Base-by-base conservation (phyloP, 2,888 invertebrate species). In the Conistra vaccinii region DNA sequence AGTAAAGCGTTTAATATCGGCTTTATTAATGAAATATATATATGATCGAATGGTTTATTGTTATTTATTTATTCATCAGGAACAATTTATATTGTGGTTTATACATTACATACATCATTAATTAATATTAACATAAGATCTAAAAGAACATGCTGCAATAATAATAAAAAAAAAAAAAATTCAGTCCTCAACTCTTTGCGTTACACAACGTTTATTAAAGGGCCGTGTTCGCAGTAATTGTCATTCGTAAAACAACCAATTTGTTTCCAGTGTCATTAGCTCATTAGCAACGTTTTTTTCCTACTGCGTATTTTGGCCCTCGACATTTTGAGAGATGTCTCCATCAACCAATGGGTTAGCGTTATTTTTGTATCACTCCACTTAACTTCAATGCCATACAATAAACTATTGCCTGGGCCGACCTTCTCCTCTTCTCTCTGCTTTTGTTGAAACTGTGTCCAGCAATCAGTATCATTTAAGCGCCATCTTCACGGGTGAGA, bases 241-340 rank as follows among this genome's bases (percentile, higher is more conserved):
- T 20, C 57, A 10, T 62, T 35, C 26, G 32, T 73, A 51, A 62
- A 80, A 63, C 55, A 32, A 7, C 48, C 80, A 73, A 42, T 80
- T 80, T 51, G 23, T 79, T 77, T 77, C 73, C n/a, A 51, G 45
- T 53, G 6, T 35, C 35, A 6, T 35, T 35, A 6, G 35, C 57
- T n/a, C 39, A 48, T 35, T 60, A 42, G 32, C 51, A 3, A 17
- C 26, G 20, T 29, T 61, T 61, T 57, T 23, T 1, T 0, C 26
- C 1, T 42, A 42, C 20, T 48, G 23, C 26, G 3, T 51, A 65
- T 65, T 65, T 76, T 42, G 20, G 9, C 10, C 17, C 17, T 45
- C 26, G 17, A 23, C 12, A 45, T 65, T 67, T 53, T 32, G 45
- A 51, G 29, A 14, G 55, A n/a, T n/a, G 10, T 53, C 10, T 53